Conservation (phyloP, 2,797 vertebrate species). For the Paratrypauchen microcephalus region DNA sequence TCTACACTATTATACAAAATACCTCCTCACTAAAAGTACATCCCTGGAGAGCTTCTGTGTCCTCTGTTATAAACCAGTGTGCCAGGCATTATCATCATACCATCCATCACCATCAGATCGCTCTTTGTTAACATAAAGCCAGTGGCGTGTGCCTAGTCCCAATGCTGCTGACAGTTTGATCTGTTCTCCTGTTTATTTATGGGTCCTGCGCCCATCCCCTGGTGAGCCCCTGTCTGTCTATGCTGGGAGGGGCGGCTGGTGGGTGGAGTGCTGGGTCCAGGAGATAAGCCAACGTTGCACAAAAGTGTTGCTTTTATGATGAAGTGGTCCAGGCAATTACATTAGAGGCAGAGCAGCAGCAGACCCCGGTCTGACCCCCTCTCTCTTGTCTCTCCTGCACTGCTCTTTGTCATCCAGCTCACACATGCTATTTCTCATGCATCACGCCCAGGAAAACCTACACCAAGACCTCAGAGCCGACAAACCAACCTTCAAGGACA, state of each 20-base stretch:
- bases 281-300: slow-evolving; percentile 59
- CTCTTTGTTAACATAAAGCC: neutral
- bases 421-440: slow-evolving; percentile 21
- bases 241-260: slow-evolving; percentile 28
- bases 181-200: slow-evolving; percentile 52
- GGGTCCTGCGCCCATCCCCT: slow-evolving; percentile 42
- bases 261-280: slow-evolving; percentile 41
- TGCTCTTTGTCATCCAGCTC: slow-evolving; percentile 35
- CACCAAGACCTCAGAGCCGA: slow-evolving; percentile 37
- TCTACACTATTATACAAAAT: neutral
- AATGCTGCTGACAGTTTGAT: slow-evolving; percentile 50
- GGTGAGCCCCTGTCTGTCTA: slow-evolving; percentile 40
- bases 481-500: slow-evolving; percentile 51
- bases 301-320: slow-evolving; percentile 67
- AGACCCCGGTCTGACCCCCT: slow-evolving; percentile 13
- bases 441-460: slow-evolving; percentile 29
- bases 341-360: slow-evolving; percentile 57
- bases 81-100: slow-evolving; percentile 10
- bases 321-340: slow-evolving; percentile 72
- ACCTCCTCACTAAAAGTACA: slow-evolving; percentile 2
- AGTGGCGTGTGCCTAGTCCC: slow-evolving; percentile 12
- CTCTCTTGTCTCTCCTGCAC: slow-evolving; percentile 9
- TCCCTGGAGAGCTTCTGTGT: slow-evolving; percentile 2
- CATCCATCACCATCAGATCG: slow-evolving; percentile 17
- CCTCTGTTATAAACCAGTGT: slow-evolving; percentile 12